Evolutionary conservation across 1,140 invertebrate genomes (phyloP), one percentile per base, ranked within the genome.

Genomic region (Neuroterus valhalla): DNA sequence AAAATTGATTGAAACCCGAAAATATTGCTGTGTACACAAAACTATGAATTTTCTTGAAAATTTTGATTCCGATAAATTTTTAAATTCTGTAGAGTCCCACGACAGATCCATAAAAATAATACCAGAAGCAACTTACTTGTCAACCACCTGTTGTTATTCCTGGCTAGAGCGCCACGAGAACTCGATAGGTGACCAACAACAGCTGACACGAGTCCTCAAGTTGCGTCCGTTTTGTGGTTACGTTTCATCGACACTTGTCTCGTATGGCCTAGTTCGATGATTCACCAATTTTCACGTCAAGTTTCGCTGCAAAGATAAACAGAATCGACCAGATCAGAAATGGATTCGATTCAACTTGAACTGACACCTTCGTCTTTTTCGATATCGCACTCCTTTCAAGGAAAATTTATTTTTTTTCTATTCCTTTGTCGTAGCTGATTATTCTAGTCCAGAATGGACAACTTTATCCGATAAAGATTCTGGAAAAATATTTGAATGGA

Each of bases 141-240:
- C 68, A 78, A 84, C 86, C 85, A 88, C 86, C 85, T 87, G 87
- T 88, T 87, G 83, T 85, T 55, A 76, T 75, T 70, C 71, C 77
- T 81, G 74, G 80, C 76, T 74, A 84, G 80, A 72, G 72, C 66
- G 75, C 77, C 31, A 62, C 69, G 74, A 80, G 76, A 80, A 71
- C 75, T 81, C 77, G 77, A 81, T 70, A 78, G 74, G 81, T 78
- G 74, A 81, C 70, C 75, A 76, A 79, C 75, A 76, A 82, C 73
- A 70, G 23, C 68, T 68, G 78, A 42, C 75, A 79, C 67, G 68
- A 66, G 55, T 78, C 77, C 78, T 78, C 79, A 76, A 55, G 68
- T 80, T 69, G 48, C 45, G 38, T 66, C 50, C 70, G 21, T 48
- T 45, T 75, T 67, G 31, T 38, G 31, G 38, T 75, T 77, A 70